These are phyloP conservation scores for Chroicocephalus ridibundus DNA, from an alignment of 2,113 vertebrate species.

Conservation along the genomic window DNA sequence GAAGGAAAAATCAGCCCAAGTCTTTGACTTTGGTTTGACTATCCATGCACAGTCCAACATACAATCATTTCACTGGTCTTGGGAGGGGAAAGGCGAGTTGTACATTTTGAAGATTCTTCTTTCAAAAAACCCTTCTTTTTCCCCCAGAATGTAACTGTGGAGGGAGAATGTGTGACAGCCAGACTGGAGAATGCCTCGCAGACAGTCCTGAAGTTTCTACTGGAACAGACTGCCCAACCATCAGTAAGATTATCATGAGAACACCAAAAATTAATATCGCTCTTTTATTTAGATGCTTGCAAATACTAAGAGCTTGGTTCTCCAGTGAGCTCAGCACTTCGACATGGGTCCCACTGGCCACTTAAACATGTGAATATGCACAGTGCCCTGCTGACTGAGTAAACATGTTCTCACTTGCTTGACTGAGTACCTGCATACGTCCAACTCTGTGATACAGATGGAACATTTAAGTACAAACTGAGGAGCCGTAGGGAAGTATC, in stretches of 20 bases:
- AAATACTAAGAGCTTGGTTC: not conserved
- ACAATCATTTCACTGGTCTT: not conserved
- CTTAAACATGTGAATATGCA: not conserved
- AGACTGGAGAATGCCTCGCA: slow-evolving; percentile 88
- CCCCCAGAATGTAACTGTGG: slow-evolving; percentile 86
- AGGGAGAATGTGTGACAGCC: slow-evolving; percentile 86
- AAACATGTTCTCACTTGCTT: not conserved
- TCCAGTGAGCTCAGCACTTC: not conserved
- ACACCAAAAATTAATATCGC: not conserved
- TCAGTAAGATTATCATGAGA: slow-evolving; percentile 69
- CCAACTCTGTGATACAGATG: not conserved
- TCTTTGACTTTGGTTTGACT: not conserved
- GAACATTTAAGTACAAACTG: not conserved
- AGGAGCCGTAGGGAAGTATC: not conserved
- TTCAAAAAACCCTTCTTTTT: slow-evolving; percentile 18
- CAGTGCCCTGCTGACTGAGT: not conserved
- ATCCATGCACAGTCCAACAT: not conserved
- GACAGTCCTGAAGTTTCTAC: slow-evolving; percentile 75
- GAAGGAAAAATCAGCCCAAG: not conserved
- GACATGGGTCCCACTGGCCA: not conserved
- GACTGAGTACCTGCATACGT: not conserved
- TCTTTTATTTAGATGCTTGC: slow-evolving; percentile 36
- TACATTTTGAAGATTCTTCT: not conserved
- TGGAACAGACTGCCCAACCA: slow-evolving; percentile 76
- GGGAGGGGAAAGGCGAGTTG: not conserved